Evolutionary conservation across 2,888 invertebrate genomes (phyloP), one percentile per base, ranked within the genome.

Genomic region (Acleris emargana): DNA sequence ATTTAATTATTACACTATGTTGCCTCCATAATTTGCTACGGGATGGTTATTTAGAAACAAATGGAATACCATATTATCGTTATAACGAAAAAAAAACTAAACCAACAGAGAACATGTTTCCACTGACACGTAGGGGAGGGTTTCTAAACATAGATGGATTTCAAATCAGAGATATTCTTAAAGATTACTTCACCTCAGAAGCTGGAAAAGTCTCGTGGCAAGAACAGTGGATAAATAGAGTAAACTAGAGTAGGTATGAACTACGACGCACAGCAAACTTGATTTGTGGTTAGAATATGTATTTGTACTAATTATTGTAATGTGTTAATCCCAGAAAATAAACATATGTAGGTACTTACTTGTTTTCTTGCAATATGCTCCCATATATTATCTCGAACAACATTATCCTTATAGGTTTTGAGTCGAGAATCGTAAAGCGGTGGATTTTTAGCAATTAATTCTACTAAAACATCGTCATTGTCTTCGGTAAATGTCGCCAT

Each of bases 81-180:
- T 57, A 38, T 32, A 20, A 38, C 51, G 43, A 51, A 5, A 55
- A 60, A 60, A 60, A 55, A 49, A 45, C 50, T 45, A 49, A 53
- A 60, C 55, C 55, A 54, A 60, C 64, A 28, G 55, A 55, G 32
- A 50, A 49, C 50, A 60, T 61, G 57, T 52, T 66, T 51, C 54
- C 57, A 49, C 32, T 57, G 60, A 53, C 50, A 52, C 55, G 64
- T 66, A 60, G 64, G 42, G 55, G 55, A 64, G 64, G 59, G 38
- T 43, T 61, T 53, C 42, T 53, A 53, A 61, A 53, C 61, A 53
- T 61, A 28, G 61, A 61, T 52, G 61, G 61, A 61, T 61, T 61
- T 61, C 52, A 61, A 61, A 61, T 61, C 61, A 61, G 61, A 61
- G 61, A 61, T 61, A 61, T 18, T 61, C 53, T 61, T 52, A 61